Base-by-base conservation (phyloP, 2,113 vertebrate genomes). In the Panthera tigris region DNA sequence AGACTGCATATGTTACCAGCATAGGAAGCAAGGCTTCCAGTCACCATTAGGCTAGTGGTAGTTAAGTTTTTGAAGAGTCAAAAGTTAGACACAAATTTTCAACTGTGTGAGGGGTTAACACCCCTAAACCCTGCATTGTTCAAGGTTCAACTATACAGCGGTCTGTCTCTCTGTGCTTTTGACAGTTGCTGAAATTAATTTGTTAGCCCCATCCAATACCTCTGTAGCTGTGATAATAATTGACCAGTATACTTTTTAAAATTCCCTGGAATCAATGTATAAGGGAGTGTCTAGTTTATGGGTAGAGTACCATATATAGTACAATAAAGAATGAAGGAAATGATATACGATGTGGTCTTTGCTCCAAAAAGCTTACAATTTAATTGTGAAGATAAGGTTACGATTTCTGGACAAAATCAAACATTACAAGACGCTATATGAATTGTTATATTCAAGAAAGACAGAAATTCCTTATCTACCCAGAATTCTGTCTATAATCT, bases 361-460 rank as follows among this genome's bases (percentile, higher is more conserved):
- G 41, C 50, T 21, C n/a, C 33, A 57, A 95, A 27, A 2, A 93
- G 19, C 55, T 84, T 76, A 94, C 5, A 50, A 74, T 65, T 6
- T 96, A 80, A 91, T 11, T 68, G 2, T 73, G 73, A 71, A 90
- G 36, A 73, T 81, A 73, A 81, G 36, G 81, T 78, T 48, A 96
- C 23, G 57, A 69, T 9, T 69, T 86, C 36, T 9, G 2, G 16
- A 84, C 29, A 95, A 94, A 88, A 85, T 89, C 61, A 93, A 89
- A 57, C 36, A 93, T 66, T 71, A 27, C 23, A 91, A 84, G 29
- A 81, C 0, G 61, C 9, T 52, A 76, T 21, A 79, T 12, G 79
- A 79, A 78, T 63, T 63, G 57, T 52, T 93, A 84, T 69, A 68
- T n/a, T 89, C 80, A 82, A 89, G 31, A 95, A 89, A 86, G 16